phyloP scores from a whole-genome alignment of 2,113 vertebrate species.

The Ceyx melanurus region DNA sequence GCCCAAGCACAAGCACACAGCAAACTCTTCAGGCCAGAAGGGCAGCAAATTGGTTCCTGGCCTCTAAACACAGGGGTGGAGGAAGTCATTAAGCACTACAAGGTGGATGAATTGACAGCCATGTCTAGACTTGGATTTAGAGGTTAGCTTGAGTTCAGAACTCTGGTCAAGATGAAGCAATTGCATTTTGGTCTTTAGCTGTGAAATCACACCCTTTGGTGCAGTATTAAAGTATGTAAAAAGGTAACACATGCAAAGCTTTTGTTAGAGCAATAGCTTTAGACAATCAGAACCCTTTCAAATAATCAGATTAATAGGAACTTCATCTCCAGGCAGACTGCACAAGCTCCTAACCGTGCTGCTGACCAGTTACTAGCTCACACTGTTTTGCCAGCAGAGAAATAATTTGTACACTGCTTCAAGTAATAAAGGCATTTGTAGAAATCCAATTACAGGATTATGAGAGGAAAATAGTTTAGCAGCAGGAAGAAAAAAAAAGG shows the following conservation, averaged over 20 bases:
- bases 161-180: background rate
- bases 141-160: slow-evolving; percentile 52
- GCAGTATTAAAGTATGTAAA: background rate
- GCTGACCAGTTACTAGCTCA: slow-evolving; percentile 27
- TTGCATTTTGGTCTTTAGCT: background rate
- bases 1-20: background rate
- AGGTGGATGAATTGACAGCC: background rate
- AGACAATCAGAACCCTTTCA: slow-evolving; percentile 17
- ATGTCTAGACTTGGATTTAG: slow-evolving; percentile 60
- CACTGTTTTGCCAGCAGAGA: slow-evolving; percentile 32
- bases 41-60: background rate
- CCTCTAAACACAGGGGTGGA: background rate
- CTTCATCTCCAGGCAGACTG: background rate
- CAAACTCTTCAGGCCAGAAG: background rate
- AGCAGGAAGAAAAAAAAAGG: background rate
- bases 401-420: slow-evolving; percentile 8
- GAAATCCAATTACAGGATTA: slow-evolving; percentile 63
- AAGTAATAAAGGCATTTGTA: slow-evolving; percentile 20
- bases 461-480: slow-evolving; percentile 42
- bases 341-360: background rate
- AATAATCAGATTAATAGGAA: slow-evolving; percentile 58
- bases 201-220: background rate
- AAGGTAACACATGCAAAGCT: background rate
- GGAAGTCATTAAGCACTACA: slow-evolving; percentile 40
- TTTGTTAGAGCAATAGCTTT: background rate